Base-by-base conservation (phyloP, 2,797 vertebrate genomes). In the Knipowitschia caucasica region DNA sequence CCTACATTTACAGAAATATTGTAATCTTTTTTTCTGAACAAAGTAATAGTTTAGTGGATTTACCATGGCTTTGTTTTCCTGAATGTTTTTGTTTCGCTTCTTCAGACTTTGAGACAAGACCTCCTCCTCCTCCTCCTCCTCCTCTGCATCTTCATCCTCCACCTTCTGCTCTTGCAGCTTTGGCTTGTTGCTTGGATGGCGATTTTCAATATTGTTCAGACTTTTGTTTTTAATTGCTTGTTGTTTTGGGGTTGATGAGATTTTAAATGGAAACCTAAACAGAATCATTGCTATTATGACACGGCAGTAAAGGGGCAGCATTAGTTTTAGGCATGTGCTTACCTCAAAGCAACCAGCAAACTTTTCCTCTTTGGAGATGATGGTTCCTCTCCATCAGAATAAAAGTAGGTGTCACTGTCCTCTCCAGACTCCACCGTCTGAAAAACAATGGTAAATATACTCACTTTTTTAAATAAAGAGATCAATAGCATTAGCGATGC, bases 1-100 rank as follows among this genome's bases (percentile, higher is more conserved):
- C n/a, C n/a, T n/a, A n/a, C n/a, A n/a, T n/a, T n/a, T n/a, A n/a
- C n/a, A n/a, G n/a, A n/a, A n/a, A n/a, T n/a, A n/a, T n/a, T n/a
- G n/a, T n/a, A n/a, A n/a, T n/a, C n/a, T n/a, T n/a, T n/a, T n/a
- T n/a, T n/a, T n/a, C n/a, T n/a, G n/a, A n/a, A n/a, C n/a, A 33
- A 12, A 1, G 18, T 17, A 3, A 18, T 7, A 39, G 36, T 4
- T 39, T 12, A 31, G 4, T 12, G 14, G 18, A 10, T 10, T 20
- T 85, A 98, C 96, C 95, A 98, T 92, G 57, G 94, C 95, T 81
- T 98, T 98, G 83, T 99, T 99, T 86, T 99, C 95, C 77, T 93
- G 90, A 69, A 98, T 98, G 85, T 98, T 98, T 76, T 93, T 90
- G 67, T 92, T 88, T 73, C 95, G 87, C 67, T 93, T 96, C 55